These are phyloP conservation scores for Dendroctonus valens DNA, from an alignment of 1,140 invertebrate genomes.

Conservation along the genomic window DNA sequence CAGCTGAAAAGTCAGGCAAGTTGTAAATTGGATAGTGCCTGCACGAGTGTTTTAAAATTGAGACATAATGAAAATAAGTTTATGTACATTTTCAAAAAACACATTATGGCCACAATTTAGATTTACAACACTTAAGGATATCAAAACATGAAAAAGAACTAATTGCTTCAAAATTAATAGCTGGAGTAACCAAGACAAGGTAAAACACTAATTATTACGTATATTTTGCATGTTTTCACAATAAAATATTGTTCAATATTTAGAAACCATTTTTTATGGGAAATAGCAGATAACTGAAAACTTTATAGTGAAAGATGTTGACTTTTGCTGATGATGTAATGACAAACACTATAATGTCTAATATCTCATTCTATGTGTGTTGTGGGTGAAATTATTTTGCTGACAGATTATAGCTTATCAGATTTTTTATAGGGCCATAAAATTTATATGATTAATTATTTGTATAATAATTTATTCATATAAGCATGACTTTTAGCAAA, in stretches of 20 bases:
- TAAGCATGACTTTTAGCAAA: no score
- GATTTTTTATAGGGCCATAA: no score
- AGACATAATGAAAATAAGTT: conserved; percentile 4
- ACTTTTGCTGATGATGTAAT: no score
- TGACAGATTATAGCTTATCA: no score
- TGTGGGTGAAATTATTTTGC: no score
- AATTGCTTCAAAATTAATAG: conserved; percentile 16
- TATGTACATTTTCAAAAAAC: background rate
- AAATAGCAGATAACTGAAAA: no score
- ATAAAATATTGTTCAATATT: no score
- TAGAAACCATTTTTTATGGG: no score
- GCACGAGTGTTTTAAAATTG: conserved; percentile 6
- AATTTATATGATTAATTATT: background rate
- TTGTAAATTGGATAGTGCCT: conserved; percentile 15
- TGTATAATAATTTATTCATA: conserved; percentile 5
- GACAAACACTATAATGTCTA: no score
- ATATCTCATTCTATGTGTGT: no score
- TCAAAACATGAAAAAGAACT: background rate
- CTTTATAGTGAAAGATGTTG: no score
- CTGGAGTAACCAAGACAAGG: conserved; percentile 9
- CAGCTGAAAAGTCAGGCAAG: conserved; percentile 15
- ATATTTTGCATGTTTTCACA: background rate
- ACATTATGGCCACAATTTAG: conserved; percentile 19
- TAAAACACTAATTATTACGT: conserved; percentile 8
- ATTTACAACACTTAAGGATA: conserved; percentile 12